Percentiles rank a stretch among this genome's conserved stretches.
phyloP scores from a whole-genome alignment of 2,888 invertebrate genomes.

The Trichopria drosophilae region DNA sequence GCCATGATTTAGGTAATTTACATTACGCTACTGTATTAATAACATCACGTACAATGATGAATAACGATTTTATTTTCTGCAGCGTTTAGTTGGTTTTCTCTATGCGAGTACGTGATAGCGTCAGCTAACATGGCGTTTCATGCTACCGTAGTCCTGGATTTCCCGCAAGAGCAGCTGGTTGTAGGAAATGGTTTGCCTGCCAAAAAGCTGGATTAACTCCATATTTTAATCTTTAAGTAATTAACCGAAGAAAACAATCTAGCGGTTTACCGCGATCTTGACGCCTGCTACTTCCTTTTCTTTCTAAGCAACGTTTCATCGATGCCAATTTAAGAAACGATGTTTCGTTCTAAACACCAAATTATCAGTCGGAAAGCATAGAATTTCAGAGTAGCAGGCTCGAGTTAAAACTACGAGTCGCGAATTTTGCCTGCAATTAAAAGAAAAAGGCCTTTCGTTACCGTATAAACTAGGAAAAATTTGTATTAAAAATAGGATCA shows the following conservation, averaged over 20 bases:
- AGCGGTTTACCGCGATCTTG: too few relatives aligned
- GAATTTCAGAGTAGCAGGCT: constrained; percentile 30
- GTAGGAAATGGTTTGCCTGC: constrained; percentile 66
- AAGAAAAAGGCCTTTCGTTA: constrained; percentile 50
- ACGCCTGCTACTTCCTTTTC: constrained; percentile 54
- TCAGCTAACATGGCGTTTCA: constrained; percentile 92
- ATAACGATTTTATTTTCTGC: constrained; percentile 37
- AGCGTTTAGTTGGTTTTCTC: constrained; percentile 95
- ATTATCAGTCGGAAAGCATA: background rate
- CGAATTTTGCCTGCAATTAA: constrained; percentile 46
- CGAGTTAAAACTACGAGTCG: constrained; percentile 41
- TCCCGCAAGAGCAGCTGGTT: constrained; percentile 79
- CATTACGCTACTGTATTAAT: background rate
- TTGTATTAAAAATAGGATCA: constrained; percentile 38
- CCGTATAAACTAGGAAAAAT: constrained; percentile 40
- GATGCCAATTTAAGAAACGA: constrained; percentile 13
- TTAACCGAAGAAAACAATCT: constrained; percentile 38
- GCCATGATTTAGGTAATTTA: constrained; percentile 83
- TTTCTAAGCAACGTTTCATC: constrained; percentile 17
- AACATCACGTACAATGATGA: background rate
- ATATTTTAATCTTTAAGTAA: too few relatives aligned
- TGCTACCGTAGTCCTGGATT: constrained; percentile 82
- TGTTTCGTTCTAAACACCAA: constrained; percentile 4
- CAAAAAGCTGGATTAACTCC: constrained; percentile 51
- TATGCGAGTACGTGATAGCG: constrained; percentile 90